phyloP scores from a whole-genome alignment of 2,797 vertebrate species.

The Notoglanidium macrostoma region DNA sequence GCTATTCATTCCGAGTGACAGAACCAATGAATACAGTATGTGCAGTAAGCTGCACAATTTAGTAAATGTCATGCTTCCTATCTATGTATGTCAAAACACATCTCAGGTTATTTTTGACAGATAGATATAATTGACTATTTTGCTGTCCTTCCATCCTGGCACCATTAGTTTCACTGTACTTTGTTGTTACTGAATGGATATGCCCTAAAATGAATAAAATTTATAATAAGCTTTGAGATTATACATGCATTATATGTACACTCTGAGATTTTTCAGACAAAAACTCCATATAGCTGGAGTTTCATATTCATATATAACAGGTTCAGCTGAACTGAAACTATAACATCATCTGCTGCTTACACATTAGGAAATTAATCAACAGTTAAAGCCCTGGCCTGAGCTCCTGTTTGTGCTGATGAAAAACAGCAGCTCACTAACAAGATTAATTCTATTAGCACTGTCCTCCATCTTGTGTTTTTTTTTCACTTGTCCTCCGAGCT shows the following conservation, averaged over 20 bases:
- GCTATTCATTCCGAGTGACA: conserved; percentile 11
- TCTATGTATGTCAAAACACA: conserved; percentile 18
- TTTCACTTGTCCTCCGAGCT: background rate
- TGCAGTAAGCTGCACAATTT: conserved; percentile 29
- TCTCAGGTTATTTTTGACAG: conserved; percentile 27
- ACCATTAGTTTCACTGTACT: background rate
- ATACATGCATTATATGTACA: background rate
- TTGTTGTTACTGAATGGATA: background rate
- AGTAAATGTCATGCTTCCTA: conserved; percentile 32
- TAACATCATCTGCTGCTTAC: background rate
- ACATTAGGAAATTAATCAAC: background rate
- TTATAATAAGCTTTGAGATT: background rate
- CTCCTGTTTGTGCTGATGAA: background rate
- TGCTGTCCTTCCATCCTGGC: background rate
- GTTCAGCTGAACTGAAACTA: background rate
- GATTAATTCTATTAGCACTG: background rate
- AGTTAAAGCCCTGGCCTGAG: background rate
- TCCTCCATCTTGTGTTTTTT: background rate
- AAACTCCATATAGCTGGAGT: background rate
- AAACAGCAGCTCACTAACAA: background rate
- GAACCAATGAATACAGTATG: conserved; percentile 30
- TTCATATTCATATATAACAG: background rate
- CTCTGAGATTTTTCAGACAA: background rate
- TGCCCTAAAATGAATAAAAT: background rate
- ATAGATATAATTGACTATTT: conserved; percentile 22